These are phyloP conservation scores for Empidonax traillii DNA, from an alignment of 2,113 vertebrate genomes.

Conservation along the genomic window DNA sequence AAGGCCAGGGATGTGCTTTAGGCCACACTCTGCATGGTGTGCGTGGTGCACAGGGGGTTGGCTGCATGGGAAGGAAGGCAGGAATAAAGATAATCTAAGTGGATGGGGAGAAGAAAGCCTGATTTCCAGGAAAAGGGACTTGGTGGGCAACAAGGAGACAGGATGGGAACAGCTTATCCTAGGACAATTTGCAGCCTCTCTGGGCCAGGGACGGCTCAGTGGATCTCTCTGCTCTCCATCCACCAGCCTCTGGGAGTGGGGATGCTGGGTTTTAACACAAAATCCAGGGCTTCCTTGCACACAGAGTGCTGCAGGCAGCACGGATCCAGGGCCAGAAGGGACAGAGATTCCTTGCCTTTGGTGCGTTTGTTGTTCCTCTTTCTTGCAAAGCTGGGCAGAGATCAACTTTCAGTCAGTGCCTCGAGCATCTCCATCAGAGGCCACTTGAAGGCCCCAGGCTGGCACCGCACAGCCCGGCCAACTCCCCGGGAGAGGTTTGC, in stretches of 20 bases:
- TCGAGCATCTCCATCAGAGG: neutral
- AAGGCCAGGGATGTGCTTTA: neutral
- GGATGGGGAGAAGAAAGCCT: neutral
- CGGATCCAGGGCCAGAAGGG: fast-evolving
- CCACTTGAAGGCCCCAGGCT: neutral
- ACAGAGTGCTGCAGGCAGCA: fast-evolving
- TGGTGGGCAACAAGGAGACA: neutral
- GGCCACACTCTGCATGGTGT: neutral
- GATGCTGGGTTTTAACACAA: neutral
- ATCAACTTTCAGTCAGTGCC: neutral
- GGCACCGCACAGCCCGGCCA: neutral
- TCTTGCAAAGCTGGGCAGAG: neutral
- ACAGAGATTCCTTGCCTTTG: fast-evolving
- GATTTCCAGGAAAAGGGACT: neutral
- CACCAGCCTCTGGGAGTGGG: neutral
- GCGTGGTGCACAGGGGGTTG: neutral
- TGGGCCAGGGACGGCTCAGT: neutral
- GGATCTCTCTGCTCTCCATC: neutral
- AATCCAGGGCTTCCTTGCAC: neutral
- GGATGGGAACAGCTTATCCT: neutral
- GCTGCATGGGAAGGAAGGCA: neutral
- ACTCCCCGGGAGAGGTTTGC: neutral
- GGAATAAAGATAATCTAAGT: neutral
- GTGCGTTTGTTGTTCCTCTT: fast-evolving
- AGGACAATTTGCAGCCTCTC: neutral